Evolutionary conservation across 2,797 vertebrate genomes (phyloP).

Genomic region (Orestias chungarensis): DNA sequence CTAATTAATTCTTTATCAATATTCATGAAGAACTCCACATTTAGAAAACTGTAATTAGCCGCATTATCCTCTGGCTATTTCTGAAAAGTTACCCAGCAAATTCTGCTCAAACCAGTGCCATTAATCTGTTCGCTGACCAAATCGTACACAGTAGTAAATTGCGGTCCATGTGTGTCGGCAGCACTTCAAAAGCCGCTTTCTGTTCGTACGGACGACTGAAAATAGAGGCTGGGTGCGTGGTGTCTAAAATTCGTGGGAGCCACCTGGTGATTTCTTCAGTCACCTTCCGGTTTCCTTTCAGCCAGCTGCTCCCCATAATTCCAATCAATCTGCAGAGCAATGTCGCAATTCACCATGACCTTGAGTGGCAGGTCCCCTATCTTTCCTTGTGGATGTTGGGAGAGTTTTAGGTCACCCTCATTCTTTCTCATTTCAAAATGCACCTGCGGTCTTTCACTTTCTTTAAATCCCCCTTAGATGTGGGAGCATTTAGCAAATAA

Average conservation of each 20-base stretch:
- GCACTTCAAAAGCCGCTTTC: slow-evolving; percentile 46
- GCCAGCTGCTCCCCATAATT: slow-evolving; percentile 80
- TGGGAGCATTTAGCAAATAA: slow-evolving; percentile 48
- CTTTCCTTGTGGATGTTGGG: slow-evolving; percentile 56
- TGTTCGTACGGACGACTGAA: slow-evolving; percentile 40
- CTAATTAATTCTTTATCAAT: slow-evolving; percentile 86
- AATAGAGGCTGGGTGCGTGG: slow-evolving; percentile 39
- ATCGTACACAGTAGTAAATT: slow-evolving; percentile 13
- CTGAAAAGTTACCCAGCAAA: slow-evolving; percentile 54
- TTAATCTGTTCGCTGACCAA: slow-evolving; percentile 52
- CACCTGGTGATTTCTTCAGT: slow-evolving; percentile 82
- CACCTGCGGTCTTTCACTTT: slow-evolving; percentile 77
- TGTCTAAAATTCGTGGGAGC: slow-evolving; percentile 75
- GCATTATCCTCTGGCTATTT: slow-evolving; percentile 78
- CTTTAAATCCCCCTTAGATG: slow-evolving; percentile 48
- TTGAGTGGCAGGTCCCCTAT: slow-evolving; percentile 72
- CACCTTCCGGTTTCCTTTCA: slow-evolving; percentile 79
- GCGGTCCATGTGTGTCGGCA: slow-evolving; percentile 42
- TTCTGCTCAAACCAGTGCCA: slow-evolving; percentile 55
- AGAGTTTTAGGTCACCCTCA: slow-evolving; percentile 50
- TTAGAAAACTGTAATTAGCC: slow-evolving; percentile 77
- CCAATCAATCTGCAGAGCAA: slow-evolving; percentile 78
- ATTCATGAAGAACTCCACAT: slow-evolving; percentile 81
- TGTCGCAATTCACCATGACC: slow-evolving; percentile 72
- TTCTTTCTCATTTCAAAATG: slow-evolving; percentile 74